Evolutionary conservation across 2,888 invertebrate species (phyloP).

Genomic region (Lycophotia porphyrea): DNA sequence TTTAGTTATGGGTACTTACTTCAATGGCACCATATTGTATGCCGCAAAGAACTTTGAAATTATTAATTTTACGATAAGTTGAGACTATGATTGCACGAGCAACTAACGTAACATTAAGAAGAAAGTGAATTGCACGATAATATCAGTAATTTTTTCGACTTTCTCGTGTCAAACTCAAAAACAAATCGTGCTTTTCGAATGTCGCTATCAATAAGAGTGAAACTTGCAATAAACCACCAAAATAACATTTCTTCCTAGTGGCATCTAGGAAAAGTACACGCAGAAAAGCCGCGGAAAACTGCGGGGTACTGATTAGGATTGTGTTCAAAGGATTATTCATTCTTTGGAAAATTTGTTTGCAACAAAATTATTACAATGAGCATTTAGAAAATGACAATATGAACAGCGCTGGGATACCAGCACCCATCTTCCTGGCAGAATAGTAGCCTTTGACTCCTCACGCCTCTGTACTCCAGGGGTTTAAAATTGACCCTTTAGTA

Average conservation of each 20-base stretch:
- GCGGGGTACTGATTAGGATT: not conserved
- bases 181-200: not conserved
- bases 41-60: not conserved
- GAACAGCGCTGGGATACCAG: not conserved
- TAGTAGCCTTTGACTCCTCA: not conserved
- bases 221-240: not conserved
- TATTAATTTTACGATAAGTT: not conserved
- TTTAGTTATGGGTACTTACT: not conserved
- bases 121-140: constrained; percentile 15
- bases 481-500: too few species aligned
- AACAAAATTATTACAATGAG: not conserved
- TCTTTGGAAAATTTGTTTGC: not conserved
- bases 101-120: not conserved
- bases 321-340: not conserved
- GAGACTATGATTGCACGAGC: not conserved
- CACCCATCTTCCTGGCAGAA: not conserved
- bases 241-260: not conserved
- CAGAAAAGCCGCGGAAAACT: not conserved
- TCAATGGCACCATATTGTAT: not conserved
- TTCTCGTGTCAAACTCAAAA: not conserved
- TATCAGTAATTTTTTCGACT: not conserved
- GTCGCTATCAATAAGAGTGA: not conserved
- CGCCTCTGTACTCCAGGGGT: not conserved
- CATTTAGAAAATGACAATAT: not conserved
- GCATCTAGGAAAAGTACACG: not conserved